Conservation (phyloP, 2,888 invertebrate species). For the Drosophila ezoana region DNA sequence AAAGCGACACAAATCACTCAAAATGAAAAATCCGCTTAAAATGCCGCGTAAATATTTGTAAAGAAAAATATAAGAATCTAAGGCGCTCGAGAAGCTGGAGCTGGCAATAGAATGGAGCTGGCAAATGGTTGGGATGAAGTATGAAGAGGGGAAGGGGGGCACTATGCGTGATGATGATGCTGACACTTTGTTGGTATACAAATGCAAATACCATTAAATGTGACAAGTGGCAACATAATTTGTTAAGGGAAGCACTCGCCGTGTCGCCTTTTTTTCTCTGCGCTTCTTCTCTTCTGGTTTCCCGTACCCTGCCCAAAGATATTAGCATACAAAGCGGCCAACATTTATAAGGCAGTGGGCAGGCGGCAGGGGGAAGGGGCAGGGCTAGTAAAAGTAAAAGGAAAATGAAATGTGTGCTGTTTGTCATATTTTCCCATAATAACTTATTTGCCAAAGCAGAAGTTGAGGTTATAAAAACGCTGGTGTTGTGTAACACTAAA, state of each 20-base stretch:
- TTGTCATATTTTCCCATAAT: constrained; percentile 82
- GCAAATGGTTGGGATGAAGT: constrained; percentile 1
- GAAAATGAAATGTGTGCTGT: constrained; percentile 67
- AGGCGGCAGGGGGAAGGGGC: not conserved
- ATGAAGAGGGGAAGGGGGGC: not conserved
- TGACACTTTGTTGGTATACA: constrained; percentile 76
- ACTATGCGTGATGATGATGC: constrained; percentile 69
- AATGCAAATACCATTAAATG: constrained; percentile 83
- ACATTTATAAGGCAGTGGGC: constrained; percentile 45
- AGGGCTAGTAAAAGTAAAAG: constrained; percentile 8
- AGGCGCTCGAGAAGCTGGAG: constrained; percentile 20
- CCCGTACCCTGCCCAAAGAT: constrained; percentile 37
- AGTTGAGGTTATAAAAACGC: not conserved
- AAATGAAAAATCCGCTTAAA: constrained; percentile 79
- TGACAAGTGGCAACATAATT: constrained; percentile 83
- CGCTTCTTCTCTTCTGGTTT: constrained; percentile 6
- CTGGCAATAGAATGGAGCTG: constrained; percentile 15
- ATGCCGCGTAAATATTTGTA: constrained; percentile 79
- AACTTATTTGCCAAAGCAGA: constrained; percentile 69
- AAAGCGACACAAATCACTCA: constrained; percentile 78
- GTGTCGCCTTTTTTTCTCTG: constrained; percentile 24
- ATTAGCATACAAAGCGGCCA: constrained; percentile 81
- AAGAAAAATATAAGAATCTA: constrained; percentile 60
- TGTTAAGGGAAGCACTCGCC: constrained; percentile 63
- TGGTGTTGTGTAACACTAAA: constrained; percentile 27